Base-by-base conservation (phyloP, 1,140 invertebrate species). In the Limonius californicus region DNA sequence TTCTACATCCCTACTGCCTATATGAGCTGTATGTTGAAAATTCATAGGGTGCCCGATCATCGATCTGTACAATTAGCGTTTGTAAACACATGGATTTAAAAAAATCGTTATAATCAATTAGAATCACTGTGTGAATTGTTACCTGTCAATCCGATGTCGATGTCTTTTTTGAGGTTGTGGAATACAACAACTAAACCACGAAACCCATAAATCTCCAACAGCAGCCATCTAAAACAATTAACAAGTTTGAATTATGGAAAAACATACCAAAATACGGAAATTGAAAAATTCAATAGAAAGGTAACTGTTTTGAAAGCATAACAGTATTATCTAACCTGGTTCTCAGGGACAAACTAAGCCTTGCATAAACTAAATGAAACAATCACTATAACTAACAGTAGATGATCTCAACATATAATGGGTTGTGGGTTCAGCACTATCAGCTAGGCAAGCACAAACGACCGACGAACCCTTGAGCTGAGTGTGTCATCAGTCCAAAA, bases 11-110 rank as follows among this genome's bases (percentile, higher is more conserved):
- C 85, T 83, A 55, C 87, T 88, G 15, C 90, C 84, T 72, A 92
- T 88, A 72, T 92, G 90, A 2, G 84, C 88, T 1, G 89, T 90
- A 73, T 92, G 90, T 63, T 87, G 84, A 74, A 92, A 92, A 75
- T 92, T 88, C 61, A 87, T 91, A 8, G 90, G 90, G 19, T 83
- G 82, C 21, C 90, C 89, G 67, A 92, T 92, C 89, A 91, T 91
- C 21, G 87, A 89, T 15, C 89, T 76, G 53, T 8, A 30, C 27
- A 56, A 14, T 32, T 19, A 8, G 21, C 15, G n/a, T 15, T 6
- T 9, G 8, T 27, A 54, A 9, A 54, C 9, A 16, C 16, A 8
- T n/a, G n/a, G 9, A 27, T 27, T 27, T 27, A 3, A 27, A 9
- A 27, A 4, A 27, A 27, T 9, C 23, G 3, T 4, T 27, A 27